Evolutionary conservation across 2,888 invertebrate species (phyloP).

Genomic region (Parthenolecanium corni): DNA sequence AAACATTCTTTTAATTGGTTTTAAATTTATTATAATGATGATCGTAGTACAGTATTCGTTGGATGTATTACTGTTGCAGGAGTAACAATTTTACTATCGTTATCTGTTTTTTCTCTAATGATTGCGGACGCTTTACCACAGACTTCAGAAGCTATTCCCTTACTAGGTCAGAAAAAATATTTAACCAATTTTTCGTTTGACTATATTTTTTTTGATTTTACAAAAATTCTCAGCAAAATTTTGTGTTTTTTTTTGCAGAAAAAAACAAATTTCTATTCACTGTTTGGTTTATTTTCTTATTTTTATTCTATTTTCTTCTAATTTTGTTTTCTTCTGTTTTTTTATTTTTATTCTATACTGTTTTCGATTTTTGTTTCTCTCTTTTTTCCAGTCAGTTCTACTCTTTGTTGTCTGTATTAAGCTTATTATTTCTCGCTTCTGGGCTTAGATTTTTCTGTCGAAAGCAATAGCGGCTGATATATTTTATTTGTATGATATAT

Average conservation of each 20-base stretch:
- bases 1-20: too few species aligned
- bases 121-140: constrained; percentile 98
- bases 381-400: background rate
- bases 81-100: constrained; percentile 97
- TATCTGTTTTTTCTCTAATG: constrained; percentile 99
- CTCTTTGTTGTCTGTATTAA: constrained; percentile 1
- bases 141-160: constrained; percentile 98
- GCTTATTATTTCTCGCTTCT: constrained; percentile 24
- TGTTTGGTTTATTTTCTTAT: background rate
- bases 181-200: constrained; percentile 15
- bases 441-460: constrained; percentile 14
- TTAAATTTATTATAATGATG: too few species aligned
- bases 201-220: constrained; percentile 4
- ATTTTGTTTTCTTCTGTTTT: background rate
- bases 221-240: background rate
- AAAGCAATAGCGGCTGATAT: constrained; percentile 29
- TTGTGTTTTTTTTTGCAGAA: background rate
- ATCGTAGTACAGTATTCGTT: constrained; percentile 73
- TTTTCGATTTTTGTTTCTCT: constrained; percentile 1
- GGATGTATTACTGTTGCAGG: constrained; percentile 57
- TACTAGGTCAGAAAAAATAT: constrained; percentile 63
- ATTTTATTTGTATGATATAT: constrained; percentile 30
- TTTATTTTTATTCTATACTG: background rate
- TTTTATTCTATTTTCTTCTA: background rate
- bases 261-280: background rate